Evolutionary conservation across 2,797 vertebrate genomes (phyloP), one percentile per base, ranked within the genome.

Genomic region (Scolopax rusticola): DNA sequence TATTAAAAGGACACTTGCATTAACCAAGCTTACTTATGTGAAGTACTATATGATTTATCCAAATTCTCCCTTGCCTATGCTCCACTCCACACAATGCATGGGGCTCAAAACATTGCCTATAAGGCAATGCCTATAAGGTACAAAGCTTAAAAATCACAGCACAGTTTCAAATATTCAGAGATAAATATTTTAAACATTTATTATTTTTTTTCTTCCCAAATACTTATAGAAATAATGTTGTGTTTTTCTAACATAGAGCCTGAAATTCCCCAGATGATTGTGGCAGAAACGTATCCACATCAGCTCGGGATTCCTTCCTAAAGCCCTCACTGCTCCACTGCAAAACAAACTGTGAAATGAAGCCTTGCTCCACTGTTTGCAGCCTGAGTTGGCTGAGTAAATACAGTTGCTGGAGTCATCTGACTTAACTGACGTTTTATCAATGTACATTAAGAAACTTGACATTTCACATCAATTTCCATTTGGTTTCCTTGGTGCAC

Each of bases 401-500:
- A 93, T 88, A 65, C 48, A 92, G 48, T n/a, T 89, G 53, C 87
- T 93, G 60, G 90, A 90, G 86, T 86, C 91, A 95, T 97, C 73
- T 56, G 86, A 93, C 78, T 96, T 93, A 67, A 89, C 60, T 84
- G 95, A 87, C 75, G 83, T 95, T 96, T 97, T 80, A 79, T 89
- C 80, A 93, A 93, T 91, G 87, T 76, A 82, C 87, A 95, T 90
- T 94, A 90, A 78, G 79, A 94, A 96, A 95, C 47, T 9, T 79
- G 95, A 93, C 89, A 88, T 90, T 93, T 88, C 94, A 86, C 94
- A 96, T 95, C 90, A 74, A 84, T 93, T 97, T 92, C 50, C 60
- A 84, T 92, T 68, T 0, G 2, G n/a, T 21, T 91, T 86, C 91
- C 84, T 91, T 27, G 23, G n/a, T 61, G 79, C 56, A 13, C 85